Conservation (phyloP, 92 coral and sea anemone genomes). For the Zoanthus sansibaricus region DNA sequence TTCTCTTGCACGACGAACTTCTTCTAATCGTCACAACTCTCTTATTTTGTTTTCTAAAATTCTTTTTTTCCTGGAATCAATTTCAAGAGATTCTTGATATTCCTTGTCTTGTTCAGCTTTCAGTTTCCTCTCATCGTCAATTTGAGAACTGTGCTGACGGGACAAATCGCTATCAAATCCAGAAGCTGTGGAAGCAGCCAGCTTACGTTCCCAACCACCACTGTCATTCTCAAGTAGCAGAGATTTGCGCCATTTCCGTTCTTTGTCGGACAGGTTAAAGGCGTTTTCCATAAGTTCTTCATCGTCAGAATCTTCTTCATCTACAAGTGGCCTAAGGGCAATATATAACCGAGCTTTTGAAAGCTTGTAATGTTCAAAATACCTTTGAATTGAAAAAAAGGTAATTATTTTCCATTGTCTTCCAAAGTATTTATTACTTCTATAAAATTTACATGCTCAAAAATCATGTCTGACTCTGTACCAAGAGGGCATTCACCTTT, state of each 20-base stretch:
- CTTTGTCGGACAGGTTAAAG: too few relatives aligned
- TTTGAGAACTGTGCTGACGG: not conserved
- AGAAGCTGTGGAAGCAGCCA: not conserved
- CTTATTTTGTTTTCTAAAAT: conserved; percentile 23
- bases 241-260: too few relatives aligned
- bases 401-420: too few relatives aligned
- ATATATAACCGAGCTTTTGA: too few relatives aligned
- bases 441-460: conserved; percentile 49
- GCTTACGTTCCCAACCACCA: not conserved
- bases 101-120: conserved; percentile 40
- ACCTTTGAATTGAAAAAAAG: too few relatives aligned
- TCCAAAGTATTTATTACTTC: conserved; percentile 26
- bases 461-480: conserved; percentile 28
- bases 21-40: not conserved
- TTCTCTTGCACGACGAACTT: not conserved
- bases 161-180: not conserved
- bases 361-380: too few relatives aligned
- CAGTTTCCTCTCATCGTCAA: conserved; percentile 22
- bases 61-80: conserved; percentile 18
- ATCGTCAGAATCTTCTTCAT: too few relatives aligned
- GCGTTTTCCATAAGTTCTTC: too few relatives aligned
- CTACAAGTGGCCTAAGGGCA: too few relatives aligned
- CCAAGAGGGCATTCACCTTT: conserved; percentile 52
- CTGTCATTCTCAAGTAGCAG: too few relatives aligned
- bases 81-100: conserved; percentile 35